Base-by-base conservation (phyloP, 2,797 vertebrate species). In the Phalanger gymnotis region DNA sequence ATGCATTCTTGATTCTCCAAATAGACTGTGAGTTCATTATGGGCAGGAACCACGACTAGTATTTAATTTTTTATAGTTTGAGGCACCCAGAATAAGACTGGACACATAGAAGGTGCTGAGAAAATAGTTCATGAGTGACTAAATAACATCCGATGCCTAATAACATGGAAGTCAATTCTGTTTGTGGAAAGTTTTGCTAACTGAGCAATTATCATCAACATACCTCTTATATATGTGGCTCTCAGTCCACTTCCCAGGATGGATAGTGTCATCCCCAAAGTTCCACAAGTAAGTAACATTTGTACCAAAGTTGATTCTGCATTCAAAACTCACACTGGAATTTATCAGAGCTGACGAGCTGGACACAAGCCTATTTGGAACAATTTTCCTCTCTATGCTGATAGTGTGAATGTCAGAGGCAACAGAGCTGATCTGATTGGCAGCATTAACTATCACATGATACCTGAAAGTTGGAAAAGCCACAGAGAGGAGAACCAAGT, bases 261-360 rank as follows among this genome's bases (percentile, higher is more conserved):
- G 97, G 13, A 92, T 54, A 0, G 98, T 95, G 9, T 98, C 99
- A 0, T 99, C 99, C 94, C 99, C 99, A 91, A 99, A 99, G 95
- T 95, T 98, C 99, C 99, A 99, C 22, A 97, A 91, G 96, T 99
- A 99, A 27, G 96, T 96, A 27, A 99, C 95, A 13, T 99, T 95
- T 0, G 98, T 99, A 73, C 99, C 99, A 1, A 96, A 97, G 25
- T 97, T 99, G 96, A 99, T 98, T 66, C 99, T 98, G 95, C 99
- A 99, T 90, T 98, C 98, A 52, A 99, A 96, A 30, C 58, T 92
- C 90, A 98, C 98, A 0, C 96, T 97, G 66, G 98, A 96, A 89
- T 99, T 99, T 93, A 97, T 97, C 90, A 99, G 96, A 53, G 99
- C 99, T 0, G 99, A 99, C 3, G 97, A 53, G 28, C 30, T 91